Evolutionary conservation across 30 jellyfish, hydroid and myxozoan genomes (phyloP).

Genomic region (Cassiopea xamachana): DNA sequence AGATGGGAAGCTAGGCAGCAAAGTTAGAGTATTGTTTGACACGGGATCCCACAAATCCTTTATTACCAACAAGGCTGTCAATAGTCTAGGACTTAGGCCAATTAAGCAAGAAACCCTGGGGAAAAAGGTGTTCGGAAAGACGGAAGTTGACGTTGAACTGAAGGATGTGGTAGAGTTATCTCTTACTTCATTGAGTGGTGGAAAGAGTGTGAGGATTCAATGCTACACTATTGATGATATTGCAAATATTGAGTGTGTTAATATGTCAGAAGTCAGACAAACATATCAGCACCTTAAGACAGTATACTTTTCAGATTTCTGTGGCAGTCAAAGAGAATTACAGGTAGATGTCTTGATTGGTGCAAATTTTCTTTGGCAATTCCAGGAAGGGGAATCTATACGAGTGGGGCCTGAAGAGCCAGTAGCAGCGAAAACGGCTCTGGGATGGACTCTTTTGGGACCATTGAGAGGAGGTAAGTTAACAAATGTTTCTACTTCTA

Average conservation of each 20-base stretch:
- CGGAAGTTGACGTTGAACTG: constrained; percentile 11
- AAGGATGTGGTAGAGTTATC: constrained; percentile 20
- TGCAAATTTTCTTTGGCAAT: constrained; percentile 4
- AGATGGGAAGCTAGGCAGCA: constrained; percentile 18
- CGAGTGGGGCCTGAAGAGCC: constrained; percentile 46
- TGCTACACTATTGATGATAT: background rate
- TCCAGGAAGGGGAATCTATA: background rate
- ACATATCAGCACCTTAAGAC: background rate
- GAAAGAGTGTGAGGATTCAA: background rate
- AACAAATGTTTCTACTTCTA: background rate
- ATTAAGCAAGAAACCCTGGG: constrained; percentile 12
- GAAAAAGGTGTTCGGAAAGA: constrained; percentile 5
- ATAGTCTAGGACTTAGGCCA: constrained; percentile 21
- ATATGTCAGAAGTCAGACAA: background rate
- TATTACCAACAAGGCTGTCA: constrained; percentile 38
- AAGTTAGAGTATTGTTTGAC: constrained; percentile 34
- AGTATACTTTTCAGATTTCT: constrained; percentile 21
- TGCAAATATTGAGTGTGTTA: background rate
- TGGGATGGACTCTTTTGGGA: constrained; percentile 45
- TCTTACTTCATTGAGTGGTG: constrained; percentile 1
- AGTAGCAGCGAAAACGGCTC: constrained; percentile 29
- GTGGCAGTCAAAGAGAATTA: background rate
- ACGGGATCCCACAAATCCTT: constrained; percentile 25
- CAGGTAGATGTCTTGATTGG: constrained; percentile 1
- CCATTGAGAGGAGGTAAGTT: constrained; percentile 6